Evolutionary conservation across 2,888 invertebrate species (phyloP).

Genomic region (Lydus trimaculatus): DNA sequence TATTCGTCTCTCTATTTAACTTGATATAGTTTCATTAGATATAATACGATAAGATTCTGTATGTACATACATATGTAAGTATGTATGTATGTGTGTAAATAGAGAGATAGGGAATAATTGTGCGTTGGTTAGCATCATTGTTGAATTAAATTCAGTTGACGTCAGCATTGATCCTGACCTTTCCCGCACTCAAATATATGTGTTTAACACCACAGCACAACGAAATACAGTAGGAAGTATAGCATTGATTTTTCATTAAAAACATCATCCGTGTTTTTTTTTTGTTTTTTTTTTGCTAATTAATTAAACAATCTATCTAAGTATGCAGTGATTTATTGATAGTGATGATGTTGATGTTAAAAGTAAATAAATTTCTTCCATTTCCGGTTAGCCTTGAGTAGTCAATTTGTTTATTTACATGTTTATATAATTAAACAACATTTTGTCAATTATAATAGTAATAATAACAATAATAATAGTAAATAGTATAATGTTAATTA

Average conservation of each 20-base stretch:
- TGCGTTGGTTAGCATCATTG: background rate
- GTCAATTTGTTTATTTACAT: too few relatives aligned
- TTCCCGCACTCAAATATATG: background rate
- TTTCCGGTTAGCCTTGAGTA: background rate
- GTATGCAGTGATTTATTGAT: background rate
- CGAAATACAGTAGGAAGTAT: background rate
- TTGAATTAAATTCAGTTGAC: background rate
- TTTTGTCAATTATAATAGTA: background rate
- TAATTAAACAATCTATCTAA: too few relatives aligned
- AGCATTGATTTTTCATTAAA: background rate
- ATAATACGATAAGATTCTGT: too few relatives aligned
- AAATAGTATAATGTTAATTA: too few relatives aligned
- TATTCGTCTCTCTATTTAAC: background rate
- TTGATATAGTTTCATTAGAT: too few relatives aligned
- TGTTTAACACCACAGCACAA: too few relatives aligned
- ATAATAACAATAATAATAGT: background rate
- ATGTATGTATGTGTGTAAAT: background rate
- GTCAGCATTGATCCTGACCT: conserved; percentile 2
- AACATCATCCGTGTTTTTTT: background rate
- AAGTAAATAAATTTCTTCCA: background rate
- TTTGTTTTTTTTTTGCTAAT: too few relatives aligned
- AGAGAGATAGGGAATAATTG: background rate
- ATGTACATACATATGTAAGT: background rate
- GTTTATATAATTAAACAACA: background rate
- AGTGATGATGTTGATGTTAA: background rate